phyloP scores from a whole-genome alignment of 2,888 invertebrate genomes.

The Cephus rjabovi region DNA sequence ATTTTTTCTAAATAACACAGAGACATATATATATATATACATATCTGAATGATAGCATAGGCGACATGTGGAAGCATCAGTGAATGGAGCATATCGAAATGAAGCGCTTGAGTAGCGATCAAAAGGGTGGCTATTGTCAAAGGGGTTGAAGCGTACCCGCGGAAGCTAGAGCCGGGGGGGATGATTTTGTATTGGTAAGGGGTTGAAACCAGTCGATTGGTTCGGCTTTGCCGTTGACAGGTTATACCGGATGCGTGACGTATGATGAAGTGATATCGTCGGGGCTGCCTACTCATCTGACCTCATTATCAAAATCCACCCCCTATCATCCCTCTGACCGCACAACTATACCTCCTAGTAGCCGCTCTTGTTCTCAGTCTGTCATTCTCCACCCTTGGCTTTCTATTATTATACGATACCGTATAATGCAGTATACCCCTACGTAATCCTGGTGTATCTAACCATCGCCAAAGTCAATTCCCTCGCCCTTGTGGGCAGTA shows the following conservation, averaged over 20 bases:
- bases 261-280: slow-evolving; percentile 53
- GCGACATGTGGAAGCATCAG: not conserved
- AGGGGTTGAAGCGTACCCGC: not conserved
- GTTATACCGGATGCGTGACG: slow-evolving; percentile 32
- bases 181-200: not conserved
- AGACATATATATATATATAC: too few species aligned
- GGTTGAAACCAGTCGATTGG: not conserved
- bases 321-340: not conserved
- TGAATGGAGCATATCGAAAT: not conserved
- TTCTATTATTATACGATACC: not conserved
- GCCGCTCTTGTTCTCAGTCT: not conserved
- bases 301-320: slow-evolving; percentile 42
- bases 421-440: not conserved
- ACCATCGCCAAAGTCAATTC: not conserved
- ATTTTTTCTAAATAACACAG: not conserved
- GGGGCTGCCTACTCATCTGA: slow-evolving; percentile 54
- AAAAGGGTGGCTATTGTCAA: not conserved
- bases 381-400: not conserved
- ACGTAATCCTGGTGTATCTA: not conserved
- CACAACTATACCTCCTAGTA: not conserved
- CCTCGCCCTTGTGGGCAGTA: not conserved
- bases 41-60: not conserved
- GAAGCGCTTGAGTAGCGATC: not conserved
- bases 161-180: slow-evolving; percentile 19
- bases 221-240: slow-evolving; percentile 57